These are phyloP conservation scores for Psittacula cyanocephala DNA, from an alignment of 2,113 vertebrate species.

Conservation along the genomic window DNA sequence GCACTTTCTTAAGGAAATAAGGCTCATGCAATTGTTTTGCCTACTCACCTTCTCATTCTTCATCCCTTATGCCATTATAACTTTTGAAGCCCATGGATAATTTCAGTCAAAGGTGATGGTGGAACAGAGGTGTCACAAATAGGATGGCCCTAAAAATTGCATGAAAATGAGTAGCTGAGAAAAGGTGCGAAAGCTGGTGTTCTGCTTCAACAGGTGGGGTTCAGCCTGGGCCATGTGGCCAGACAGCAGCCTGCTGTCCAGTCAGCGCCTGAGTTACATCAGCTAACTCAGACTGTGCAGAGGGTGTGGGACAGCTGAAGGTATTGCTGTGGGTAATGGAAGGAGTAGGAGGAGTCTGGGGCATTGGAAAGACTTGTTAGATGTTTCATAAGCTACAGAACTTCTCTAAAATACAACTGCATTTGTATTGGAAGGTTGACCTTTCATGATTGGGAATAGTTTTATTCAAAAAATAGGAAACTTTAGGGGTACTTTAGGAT, in stretches of 20 bases:
- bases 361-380: background rate
- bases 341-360: background rate
- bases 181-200: background rate
- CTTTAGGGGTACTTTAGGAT: background rate
- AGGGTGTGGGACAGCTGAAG: background rate
- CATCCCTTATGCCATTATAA: background rate
- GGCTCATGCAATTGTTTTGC: background rate
- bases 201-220: background rate
- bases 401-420: background rate
- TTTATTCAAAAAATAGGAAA: background rate
- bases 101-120: background rate
- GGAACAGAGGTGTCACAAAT: background rate
- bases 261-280: background rate
- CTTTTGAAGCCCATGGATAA: background rate
- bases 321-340: background rate
- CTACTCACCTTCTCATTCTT: background rate
- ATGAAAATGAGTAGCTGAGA: background rate
- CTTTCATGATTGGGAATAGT: background rate
- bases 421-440: background rate
- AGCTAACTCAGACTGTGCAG: accelerated
- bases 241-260: background rate
- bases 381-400: background rate
- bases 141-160: background rate
- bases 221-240: background rate
- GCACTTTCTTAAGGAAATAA: background rate